A percentile compares a stretch with the other conserved stretches of the same genome.
These are phyloP conservation scores for Anhinga rufa DNA, from an alignment of 2,113 vertebrate species.

Conservation along the genomic window DNA sequence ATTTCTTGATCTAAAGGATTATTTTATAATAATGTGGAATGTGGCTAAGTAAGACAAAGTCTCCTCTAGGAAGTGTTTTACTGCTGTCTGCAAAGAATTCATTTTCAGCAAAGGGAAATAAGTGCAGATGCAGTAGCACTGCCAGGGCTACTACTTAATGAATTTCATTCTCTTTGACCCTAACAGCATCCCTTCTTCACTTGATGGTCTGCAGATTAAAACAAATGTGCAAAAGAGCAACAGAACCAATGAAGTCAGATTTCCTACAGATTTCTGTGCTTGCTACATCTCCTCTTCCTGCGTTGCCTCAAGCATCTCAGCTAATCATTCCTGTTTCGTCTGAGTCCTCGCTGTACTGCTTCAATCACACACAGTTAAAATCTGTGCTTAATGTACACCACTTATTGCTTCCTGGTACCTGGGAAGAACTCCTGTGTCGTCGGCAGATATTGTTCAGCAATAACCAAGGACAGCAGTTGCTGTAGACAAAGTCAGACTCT, in stretches of 20 bases:
- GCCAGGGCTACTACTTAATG: neutral
- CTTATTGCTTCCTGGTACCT: neutral
- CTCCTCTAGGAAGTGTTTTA: neutral
- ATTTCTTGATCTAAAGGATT: neutral
- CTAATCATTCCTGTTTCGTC: neutral
- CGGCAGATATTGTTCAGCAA: neutral
- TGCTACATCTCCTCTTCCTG: neutral
- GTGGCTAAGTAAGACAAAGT: neutral
- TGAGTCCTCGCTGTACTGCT: neutral
- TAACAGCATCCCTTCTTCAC: neutral
- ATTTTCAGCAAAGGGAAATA: neutral
- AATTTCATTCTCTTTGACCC: neutral
- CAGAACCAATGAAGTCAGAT: neutral
- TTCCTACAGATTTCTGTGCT: neutral
- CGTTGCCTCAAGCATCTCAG: neutral
- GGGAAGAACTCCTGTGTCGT: neutral
- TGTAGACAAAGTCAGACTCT: neutral
- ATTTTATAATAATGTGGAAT: neutral
- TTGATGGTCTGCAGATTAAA: neutral
- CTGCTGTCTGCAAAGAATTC: neutral
- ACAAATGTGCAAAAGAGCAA: neutral
- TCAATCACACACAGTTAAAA: neutral
- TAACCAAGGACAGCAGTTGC: neutral
- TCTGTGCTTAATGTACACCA: neutral
- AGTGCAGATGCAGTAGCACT: neutral